phyloP scores from a whole-genome alignment of 2,888 invertebrate species.

The Cheilosia pagana region DNA sequence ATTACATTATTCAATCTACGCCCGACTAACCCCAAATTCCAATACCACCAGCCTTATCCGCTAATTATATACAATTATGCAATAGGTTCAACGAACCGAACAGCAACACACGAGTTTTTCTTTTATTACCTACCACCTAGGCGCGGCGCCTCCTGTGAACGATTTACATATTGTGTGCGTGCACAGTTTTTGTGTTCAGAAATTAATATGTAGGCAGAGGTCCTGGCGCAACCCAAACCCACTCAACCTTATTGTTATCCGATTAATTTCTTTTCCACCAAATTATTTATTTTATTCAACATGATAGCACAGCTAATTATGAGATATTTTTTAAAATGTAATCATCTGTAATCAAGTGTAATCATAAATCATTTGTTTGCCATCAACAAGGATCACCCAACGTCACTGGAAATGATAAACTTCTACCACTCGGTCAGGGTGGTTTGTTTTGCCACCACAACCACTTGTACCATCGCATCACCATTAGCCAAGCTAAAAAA shows the following conservation, averaged over 20 bases:
- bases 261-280: conserved; percentile 38
- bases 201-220: no score
- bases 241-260: conserved; percentile 17
- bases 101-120: no score
- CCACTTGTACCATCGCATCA: background rate
- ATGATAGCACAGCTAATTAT: conserved; percentile 56
- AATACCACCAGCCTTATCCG: no score
- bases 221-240: background rate
- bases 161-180: no score
- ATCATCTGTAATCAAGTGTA: conserved; percentile 63
- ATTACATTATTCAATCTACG: no score
- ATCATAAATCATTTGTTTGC: conserved; percentile 64
- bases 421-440: conserved; percentile 14
- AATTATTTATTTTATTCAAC: conserved; percentile 49
- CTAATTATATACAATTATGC: no score
- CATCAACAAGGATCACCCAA: conserved; percentile 49
- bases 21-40: no score
- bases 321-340: conserved; percentile 54
- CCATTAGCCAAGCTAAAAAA: conserved; percentile 40
- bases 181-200: no score
- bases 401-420: conserved; percentile 57
- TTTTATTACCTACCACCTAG: no score
- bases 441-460: conserved; percentile 12
- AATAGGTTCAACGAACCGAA: no score
- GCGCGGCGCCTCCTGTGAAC: no score